Percentiles rank a stretch among this genome's conserved stretches.
phyloP scores from a whole-genome alignment of 2,113 vertebrate genomes.

The Monarcha castaneiventris region DNA sequence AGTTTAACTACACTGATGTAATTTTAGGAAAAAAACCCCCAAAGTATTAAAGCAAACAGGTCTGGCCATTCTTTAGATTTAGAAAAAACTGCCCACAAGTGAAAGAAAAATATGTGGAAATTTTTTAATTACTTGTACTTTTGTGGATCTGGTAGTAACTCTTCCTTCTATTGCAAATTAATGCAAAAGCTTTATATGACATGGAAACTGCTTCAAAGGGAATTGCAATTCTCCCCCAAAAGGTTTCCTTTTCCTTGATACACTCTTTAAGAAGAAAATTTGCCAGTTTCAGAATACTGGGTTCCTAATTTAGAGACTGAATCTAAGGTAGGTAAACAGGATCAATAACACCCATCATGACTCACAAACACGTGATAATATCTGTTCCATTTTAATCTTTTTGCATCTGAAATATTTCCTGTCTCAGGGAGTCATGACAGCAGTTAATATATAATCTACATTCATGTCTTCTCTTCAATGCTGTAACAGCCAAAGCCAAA shows the following conservation, averaged over 20 bases:
- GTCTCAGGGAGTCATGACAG: neutral
- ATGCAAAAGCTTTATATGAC: neutral
- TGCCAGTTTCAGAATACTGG: neutral
- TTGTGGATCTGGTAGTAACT: neutral
- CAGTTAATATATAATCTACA: neutral
- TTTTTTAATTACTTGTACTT: neutral
- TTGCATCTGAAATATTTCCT: neutral
- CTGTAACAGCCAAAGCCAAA: neutral
- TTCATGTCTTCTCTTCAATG: neutral
- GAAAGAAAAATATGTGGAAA: neutral
- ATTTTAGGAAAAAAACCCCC: neutral
- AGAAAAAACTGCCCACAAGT: fast-evolving
- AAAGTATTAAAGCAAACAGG: neutral
- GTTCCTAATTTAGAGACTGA: neutral
- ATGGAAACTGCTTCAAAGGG: neutral
- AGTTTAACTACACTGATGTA: neutral
- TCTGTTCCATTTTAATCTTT: neutral
- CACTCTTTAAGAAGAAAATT: neutral
- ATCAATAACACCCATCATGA: neutral
- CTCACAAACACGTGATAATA: neutral
- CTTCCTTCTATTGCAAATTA: neutral
- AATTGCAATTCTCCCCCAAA: neutral
- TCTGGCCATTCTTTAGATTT: neutral
- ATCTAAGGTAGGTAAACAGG: neutral
- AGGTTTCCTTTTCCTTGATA: neutral